Evolutionary conservation across 2,113 vertebrate genomes (phyloP).

Genomic region (Charadrius vociferus): DNA sequence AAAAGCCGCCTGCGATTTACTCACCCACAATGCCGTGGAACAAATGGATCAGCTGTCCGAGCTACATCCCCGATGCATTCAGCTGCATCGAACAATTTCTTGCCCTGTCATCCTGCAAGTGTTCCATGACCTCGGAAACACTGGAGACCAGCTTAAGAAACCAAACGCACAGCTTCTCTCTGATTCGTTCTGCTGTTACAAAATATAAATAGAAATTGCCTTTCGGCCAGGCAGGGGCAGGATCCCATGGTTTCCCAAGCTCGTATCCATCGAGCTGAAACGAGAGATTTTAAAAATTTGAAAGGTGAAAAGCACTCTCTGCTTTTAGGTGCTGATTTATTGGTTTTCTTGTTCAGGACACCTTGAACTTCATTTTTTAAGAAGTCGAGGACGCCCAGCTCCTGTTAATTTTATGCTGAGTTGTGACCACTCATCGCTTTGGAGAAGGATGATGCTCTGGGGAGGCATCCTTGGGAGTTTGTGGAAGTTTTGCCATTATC

Average conservation of each 20-base stretch:
- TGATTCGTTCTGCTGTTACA: background rate
- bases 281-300: background rate
- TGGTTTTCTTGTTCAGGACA: background rate
- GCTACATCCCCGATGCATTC: background rate
- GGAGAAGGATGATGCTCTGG: background rate
- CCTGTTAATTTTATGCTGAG: background rate
- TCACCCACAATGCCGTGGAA: background rate
- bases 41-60: background rate
- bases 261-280: rapidly evolving
- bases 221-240: background rate
- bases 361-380: background rate
- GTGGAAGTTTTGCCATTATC: background rate
- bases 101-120: background rate
- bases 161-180: background rate
- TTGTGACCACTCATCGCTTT: background rate
- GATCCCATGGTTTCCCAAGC: background rate
- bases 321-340: background rate
- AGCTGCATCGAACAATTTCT: background rate
- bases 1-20: background rate
- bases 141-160: background rate
- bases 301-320: background rate
- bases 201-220: background rate
- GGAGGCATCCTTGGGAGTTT: background rate
- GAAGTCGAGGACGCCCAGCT: background rate
- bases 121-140: background rate